Evolutionary conservation across 2,113 vertebrate species (phyloP).

Genomic region (Procavia capensis): DNA sequence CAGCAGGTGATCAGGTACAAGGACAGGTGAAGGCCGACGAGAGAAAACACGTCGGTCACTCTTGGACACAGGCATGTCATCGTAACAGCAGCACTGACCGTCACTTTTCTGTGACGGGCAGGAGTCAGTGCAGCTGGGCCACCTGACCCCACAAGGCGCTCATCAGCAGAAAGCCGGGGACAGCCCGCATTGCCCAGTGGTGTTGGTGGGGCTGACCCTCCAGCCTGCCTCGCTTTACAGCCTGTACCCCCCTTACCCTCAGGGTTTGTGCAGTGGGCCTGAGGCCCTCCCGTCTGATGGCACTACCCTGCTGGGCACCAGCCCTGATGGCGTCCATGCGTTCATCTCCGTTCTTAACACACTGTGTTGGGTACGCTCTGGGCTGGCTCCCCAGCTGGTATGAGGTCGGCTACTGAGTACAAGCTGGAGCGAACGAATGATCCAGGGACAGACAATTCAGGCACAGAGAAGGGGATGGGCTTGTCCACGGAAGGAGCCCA

Average conservation of each 20-base stretch:
- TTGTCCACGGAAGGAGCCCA: conserved; percentile 91
- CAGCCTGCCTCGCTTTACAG: background rate
- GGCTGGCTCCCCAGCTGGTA: conserved; percentile 92
- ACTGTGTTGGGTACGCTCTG: background rate
- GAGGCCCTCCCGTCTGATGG: background rate
- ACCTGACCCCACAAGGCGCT: too few species aligned
- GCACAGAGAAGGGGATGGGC: conserved; percentile 91
- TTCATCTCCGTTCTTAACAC: background rate
- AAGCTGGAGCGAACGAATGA: conserved; percentile 92
- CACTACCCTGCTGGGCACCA: background rate
- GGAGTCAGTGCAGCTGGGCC: rapidly evolving
- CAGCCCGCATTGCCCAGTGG: background rate
- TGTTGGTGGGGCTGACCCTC: background rate
- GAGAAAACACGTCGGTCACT: background rate
- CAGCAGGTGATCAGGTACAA: background rate
- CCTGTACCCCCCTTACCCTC: background rate
- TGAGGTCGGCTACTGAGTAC: conserved; percentile 93
- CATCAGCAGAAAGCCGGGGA: background rate
- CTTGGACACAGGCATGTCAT: background rate
- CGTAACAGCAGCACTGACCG: background rate
- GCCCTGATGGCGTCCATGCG: background rate
- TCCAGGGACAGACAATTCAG: conserved; percentile 91
- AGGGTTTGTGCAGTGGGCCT: rapidly evolving
- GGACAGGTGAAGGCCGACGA: background rate
- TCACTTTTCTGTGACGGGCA: background rate